A percentile compares a stretch with the other conserved stretches of the same genome.
phyloP scores from a whole-genome alignment of 2,113 vertebrate species.

The Scomber colias region DNA sequence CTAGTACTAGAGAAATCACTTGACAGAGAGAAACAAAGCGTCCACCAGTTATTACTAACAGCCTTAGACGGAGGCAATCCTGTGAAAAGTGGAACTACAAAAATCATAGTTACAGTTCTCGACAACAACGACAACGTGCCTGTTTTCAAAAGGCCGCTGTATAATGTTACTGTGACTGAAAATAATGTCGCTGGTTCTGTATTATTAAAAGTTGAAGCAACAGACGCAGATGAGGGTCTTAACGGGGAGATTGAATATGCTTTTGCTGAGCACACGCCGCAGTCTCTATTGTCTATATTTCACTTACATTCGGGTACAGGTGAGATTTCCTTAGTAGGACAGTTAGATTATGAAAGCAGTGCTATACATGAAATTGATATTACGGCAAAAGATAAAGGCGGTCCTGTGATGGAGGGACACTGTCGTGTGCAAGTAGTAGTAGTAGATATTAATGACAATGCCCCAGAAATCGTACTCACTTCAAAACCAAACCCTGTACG shows the following conservation, averaged over 20 bases:
- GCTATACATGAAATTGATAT: conserved; percentile 54
- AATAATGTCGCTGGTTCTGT: conserved; percentile 78
- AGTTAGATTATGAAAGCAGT: conserved; percentile 71
- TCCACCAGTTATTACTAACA: conserved; percentile 82
- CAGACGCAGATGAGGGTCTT: conserved; percentile 78
- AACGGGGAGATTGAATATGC: conserved; percentile 78
- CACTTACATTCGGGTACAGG: conserved; percentile 58
- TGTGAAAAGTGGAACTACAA: conserved; percentile 61
- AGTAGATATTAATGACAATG: conserved; percentile 82
- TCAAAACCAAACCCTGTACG: conserved; percentile 66
- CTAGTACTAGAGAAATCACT: conserved; percentile 75
- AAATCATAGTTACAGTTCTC: conserved; percentile 65
- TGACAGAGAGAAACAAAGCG: conserved; percentile 76
- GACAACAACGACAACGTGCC: conserved; percentile 93
- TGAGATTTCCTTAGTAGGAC: conserved; percentile 60
- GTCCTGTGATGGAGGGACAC: conserved; percentile 72
- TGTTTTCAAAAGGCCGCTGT: conserved; percentile 78
- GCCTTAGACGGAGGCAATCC: conserved; percentile 78
- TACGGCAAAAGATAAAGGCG: conserved; percentile 78
- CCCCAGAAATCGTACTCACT: conserved; percentile 76
- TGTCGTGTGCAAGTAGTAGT: conserved; percentile 78
- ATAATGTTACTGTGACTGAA: conserved; percentile 86
- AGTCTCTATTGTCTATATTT: conserved; percentile 59
- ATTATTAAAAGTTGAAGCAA: conserved; percentile 85
- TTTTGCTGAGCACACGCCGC: conserved; percentile 66